phyloP scores from a whole-genome alignment of 2,113 vertebrate genomes.

The Phalacrocorax carbo region DNA sequence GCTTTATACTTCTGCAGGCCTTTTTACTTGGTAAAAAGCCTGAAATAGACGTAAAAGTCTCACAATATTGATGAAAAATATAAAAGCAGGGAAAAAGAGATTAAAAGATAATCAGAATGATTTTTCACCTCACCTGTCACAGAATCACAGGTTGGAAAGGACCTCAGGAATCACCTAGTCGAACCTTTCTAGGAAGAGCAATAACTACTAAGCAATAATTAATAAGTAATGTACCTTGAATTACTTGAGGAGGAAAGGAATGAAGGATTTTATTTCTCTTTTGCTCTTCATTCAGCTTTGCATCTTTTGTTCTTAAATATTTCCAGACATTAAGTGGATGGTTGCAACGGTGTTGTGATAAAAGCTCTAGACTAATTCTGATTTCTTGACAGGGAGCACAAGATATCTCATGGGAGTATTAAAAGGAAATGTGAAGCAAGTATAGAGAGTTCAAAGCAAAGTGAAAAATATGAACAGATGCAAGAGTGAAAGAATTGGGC shows the following conservation, averaged over 20 bases:
- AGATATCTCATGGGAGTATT: neutral
- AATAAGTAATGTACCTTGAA: neutral
- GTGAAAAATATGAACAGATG: neutral
- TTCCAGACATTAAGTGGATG: neutral
- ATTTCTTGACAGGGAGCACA: neutral
- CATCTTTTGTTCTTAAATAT: neutral
- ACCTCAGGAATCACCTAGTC: too few relatives aligned
- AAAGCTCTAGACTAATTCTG: neutral
- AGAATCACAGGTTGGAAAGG: too few relatives aligned
- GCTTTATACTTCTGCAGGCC: neutral
- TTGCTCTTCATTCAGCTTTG: neutral
- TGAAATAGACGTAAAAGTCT: neutral
- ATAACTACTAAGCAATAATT: neutral
- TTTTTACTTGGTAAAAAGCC: neutral
- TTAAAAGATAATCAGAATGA: neutral
- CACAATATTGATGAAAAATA: neutral
- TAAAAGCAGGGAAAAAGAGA: neutral
- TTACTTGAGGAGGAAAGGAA: neutral
- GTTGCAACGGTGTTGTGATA: neutral
- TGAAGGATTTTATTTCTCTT: neutral
- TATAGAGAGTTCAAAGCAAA: neutral
- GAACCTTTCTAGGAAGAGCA: too few relatives aligned
- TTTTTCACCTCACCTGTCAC: neutral
- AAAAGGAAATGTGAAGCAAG: neutral
- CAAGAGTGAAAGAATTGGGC: neutral